Conservation (phyloP, 2,888 invertebrate species). For the Apotomis turbidana region DNA sequence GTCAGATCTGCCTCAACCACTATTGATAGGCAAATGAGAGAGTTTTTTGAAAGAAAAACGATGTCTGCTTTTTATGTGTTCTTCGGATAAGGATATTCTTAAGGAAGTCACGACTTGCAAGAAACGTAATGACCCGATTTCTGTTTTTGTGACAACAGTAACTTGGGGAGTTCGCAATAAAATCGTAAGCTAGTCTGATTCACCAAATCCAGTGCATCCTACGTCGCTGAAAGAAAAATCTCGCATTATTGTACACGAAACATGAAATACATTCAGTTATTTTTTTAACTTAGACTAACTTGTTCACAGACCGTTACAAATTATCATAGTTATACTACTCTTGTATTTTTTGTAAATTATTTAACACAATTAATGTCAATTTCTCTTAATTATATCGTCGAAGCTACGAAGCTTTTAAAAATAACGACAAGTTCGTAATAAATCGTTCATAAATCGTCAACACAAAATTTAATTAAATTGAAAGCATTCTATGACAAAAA, state of each 20-base stretch:
- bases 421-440: conserved; percentile 6
- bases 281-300: too few relatives aligned
- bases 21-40: conserved; percentile 85
- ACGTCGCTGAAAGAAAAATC: background rate
- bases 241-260: too few relatives aligned
- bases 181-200: background rate
- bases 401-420: background rate
- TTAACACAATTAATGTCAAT: background rate
- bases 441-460: background rate
- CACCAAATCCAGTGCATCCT: background rate
- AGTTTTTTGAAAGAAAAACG: conserved; percentile 84
- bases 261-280: too few relatives aligned
- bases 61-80: conserved; percentile 84
- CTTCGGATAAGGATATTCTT: conserved; percentile 78
- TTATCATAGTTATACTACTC: too few relatives aligned
- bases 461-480: conserved; percentile 3
- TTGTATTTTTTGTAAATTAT: background rate
- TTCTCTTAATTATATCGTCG: background rate
- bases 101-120: conserved; percentile 68
- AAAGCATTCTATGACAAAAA: conserved; percentile 1
- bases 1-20: conserved; percentile 83
- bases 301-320: too few relatives aligned
- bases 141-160: conserved; percentile 52
- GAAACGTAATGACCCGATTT: conserved; percentile 63
- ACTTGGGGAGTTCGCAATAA: background rate